Conservation (phyloP, 1,140 invertebrate species). For the Rhyacophila brunnea region DNA sequence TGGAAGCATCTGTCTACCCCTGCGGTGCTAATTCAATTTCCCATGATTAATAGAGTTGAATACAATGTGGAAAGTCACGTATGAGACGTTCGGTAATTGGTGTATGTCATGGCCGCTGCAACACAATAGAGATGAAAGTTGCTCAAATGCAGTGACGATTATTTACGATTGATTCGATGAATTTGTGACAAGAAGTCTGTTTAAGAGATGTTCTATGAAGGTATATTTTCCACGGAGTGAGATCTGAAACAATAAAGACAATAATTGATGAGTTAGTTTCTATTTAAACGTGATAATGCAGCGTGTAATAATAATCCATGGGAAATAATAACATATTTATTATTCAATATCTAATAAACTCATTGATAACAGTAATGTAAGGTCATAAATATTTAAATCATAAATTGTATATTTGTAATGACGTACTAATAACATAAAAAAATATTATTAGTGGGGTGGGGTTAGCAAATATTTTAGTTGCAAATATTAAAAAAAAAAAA, state of each 20-base stretch:
- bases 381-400: no score
- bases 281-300: conserved; percentile 31
- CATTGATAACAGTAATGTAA: no score
- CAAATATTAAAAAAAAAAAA: no score
- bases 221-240: not conserved
- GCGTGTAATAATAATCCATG: conserved; percentile 52
- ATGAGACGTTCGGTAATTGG: conserved; percentile 27
- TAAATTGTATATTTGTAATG: no score
- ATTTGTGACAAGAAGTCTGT: not conserved
- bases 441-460: no score
- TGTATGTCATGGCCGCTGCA: conserved; percentile 20
- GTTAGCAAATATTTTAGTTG: no score
- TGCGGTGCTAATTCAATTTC: conserved; percentile 4
- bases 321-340: no score
- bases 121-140: conserved; percentile 32
- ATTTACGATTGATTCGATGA: not conserved
- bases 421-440: no score
- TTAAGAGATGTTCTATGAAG: not conserved
- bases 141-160: conserved; percentile 8
- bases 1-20: not conserved
- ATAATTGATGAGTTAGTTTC: not conserved
- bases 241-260: conserved; percentile 24
- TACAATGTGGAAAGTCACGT: conserved; percentile 32
- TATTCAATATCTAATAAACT: no score
- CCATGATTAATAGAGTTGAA: conserved; percentile 7